Percentiles rank a stretch among this genome's conserved stretches.
phyloP scores from a whole-genome alignment of 2,113 vertebrate species.

The Odocoileus hemionus region DNA sequence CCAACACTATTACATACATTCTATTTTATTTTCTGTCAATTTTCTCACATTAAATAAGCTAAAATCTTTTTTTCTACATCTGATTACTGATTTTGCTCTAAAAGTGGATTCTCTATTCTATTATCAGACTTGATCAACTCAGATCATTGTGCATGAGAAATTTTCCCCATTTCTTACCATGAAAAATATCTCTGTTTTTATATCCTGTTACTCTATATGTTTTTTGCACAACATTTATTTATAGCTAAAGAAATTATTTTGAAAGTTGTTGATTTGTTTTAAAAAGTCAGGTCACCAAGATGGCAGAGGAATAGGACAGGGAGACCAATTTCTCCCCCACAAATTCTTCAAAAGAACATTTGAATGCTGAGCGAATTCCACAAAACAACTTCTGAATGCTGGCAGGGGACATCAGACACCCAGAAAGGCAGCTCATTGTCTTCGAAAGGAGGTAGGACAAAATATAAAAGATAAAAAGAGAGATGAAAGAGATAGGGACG shows the following conservation, averaged over 20 bases:
- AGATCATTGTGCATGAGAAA: neutral
- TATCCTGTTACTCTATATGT: neutral
- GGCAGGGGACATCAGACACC: too few relatives aligned
- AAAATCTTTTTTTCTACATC: neutral
- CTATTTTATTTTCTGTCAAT: neutral
- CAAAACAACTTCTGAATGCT: too few relatives aligned
- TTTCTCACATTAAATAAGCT: conserved; percentile 31
- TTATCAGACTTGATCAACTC: neutral
- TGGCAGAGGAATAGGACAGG: neutral
- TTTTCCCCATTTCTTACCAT: neutral
- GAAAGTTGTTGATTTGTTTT: conserved; percentile 33
- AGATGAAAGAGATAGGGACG: too few relatives aligned
- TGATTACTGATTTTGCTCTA: conserved; percentile 46
- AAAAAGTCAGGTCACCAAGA: neutral
- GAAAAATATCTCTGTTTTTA: conserved; percentile 36
- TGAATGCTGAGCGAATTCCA: too few relatives aligned
- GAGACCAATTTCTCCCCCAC: neutral
- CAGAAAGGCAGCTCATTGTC: too few relatives aligned
- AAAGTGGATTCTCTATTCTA: conserved; percentile 17
- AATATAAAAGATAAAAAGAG: too few relatives aligned
- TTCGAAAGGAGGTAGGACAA: too few relatives aligned
- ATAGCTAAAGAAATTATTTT: neutral
- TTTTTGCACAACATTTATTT: conserved; percentile 18
- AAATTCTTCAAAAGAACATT: too few relatives aligned
- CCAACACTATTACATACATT: neutral